Evolutionary conservation across 1,140 invertebrate species (phyloP), one percentile per base, ranked within the genome.

Genomic region (Drosophila pectinifera): DNA sequence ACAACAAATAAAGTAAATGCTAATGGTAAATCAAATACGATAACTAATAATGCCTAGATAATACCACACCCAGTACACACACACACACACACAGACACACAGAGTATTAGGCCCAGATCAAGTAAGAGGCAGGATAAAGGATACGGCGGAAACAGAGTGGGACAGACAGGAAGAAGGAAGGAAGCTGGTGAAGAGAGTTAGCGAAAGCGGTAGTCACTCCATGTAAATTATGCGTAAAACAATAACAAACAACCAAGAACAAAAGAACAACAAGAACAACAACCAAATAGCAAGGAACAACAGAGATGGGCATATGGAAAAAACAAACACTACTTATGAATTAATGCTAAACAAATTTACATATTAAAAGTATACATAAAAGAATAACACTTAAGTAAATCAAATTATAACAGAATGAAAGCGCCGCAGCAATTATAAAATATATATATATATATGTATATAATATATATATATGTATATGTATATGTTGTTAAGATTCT

Each of bases 401-500:
- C 42, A 68, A 77, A 76, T 77, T 68, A 75, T 75, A 70, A 55
- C 48, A 61, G 43, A 79, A 62, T 34, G 20, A 51, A 78, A 64
- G 68, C 51, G 70, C 78, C 75, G 82, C 79, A 82, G 76, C 67
- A 82, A 79, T 72, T 81, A 73, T 61, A 79, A 61, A 53, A 55
- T 70, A 67, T 69, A 68, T 31, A 64, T 51, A 67, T 68, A 53
- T 62, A 54, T 73, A 68, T 64, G 72, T 57, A 65, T 56, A 63
- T 18, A 51, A 61, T 31, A 24, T 49, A 53, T 67, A 43, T 34
- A 53, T 38, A 84, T 67, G 5, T 64, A 51, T 67, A 84, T 72
- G 65, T 72, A 91, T 74, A 91, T 55, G 82, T 91, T 91, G 90
- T 91, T 91, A 91, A 84, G 88, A 91, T 91, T 91, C 90, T 91